Evolutionary conservation across 2,888 invertebrate species (phyloP), one percentile per base, ranked within the genome.

Genomic region (Noctua pronuba): DNA sequence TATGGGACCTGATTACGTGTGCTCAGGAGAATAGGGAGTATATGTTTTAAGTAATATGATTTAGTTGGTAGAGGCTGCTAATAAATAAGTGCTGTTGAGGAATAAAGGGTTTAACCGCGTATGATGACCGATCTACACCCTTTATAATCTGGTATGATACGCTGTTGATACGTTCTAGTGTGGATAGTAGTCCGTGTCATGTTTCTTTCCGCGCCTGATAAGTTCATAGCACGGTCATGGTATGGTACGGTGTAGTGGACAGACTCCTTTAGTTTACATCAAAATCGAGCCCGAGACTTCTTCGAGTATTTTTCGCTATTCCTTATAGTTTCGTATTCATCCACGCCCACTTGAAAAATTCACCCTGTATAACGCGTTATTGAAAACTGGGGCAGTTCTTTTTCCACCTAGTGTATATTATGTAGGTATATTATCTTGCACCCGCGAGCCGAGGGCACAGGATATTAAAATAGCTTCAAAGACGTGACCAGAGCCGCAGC

Each of bases 391-490:
- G 41, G 13, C 74, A 73, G 18, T 74, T 49, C 4, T 76, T 49
- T 52, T 49, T 10, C 11, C 11, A 21, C 7, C 24, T 35, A 18
- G 49, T 35, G 3, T 66, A 38, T 41, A 64, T 3, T 16, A 18
- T 31, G 18, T 55, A 28, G 62, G 38, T 82, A 41, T 44, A 13
- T 41, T 1, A 41, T 60, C 11, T 24, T 35, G 55, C 52, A 69
- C 31, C 66, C 81, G 58, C 75, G 58, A 8, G 28, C n/a, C 75
- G 75, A 46, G 60, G 44, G 13, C 71, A 35, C 35, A 78, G 72
- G 80, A 66, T 84, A 84, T 84, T 72, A 82, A 84, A 81, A 84
- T 84, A 84, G 58, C 79, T 79, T 81, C 84, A 79, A 84, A 79
- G 84, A 84, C 79, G 71, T 79, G 84, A 52, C 64, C 84, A 35